phyloP scores from a whole-genome alignment of 2,888 invertebrate genomes.

The Podabrus alpinus region DNA sequence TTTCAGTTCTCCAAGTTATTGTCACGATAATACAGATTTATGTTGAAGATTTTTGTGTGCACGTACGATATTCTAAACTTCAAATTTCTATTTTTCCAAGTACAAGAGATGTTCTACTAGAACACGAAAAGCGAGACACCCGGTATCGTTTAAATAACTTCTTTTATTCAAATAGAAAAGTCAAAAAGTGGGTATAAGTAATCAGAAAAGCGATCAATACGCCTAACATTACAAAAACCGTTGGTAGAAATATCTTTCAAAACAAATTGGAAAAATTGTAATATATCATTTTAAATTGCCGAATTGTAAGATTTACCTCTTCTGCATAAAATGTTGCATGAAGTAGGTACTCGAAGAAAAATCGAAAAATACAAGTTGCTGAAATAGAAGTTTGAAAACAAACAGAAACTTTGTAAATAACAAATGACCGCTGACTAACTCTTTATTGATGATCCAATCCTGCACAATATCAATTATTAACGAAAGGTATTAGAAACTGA shows the following conservation, averaged over 20 bases:
- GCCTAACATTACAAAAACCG: not conserved
- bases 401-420: slow-evolving; percentile 20
- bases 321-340: not conserved
- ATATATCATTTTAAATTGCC: slow-evolving; percentile 1
- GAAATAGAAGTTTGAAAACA: slow-evolving; percentile 13
- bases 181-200: not conserved
- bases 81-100: no score
- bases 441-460: slow-evolving; percentile 16
- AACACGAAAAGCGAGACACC: no score
- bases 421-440: slow-evolving; percentile 3
- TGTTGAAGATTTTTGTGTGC: no score
- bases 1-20: no score
- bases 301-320: not conserved
- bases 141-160: not conserved
- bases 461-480: slow-evolving; percentile 17
- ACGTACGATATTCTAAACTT: no score
- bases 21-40: no score
- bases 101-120: no score
- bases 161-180: not conserved
- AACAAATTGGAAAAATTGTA: not conserved
- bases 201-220: not conserved
- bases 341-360: not conserved
- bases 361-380: not conserved
- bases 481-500: slow-evolving; percentile 9
- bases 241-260: not conserved